These are phyloP conservation scores for human DNA, from an alignment of 2,113 vertebrate genomes.

Conservation along the genomic window GRCh38 chr14:43784001-43784500, in stretches of 20 bases:
- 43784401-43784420: too few relatives aligned
- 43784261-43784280: not conserved
- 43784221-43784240: not conserved
- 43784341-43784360: not conserved
- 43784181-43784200: not conserved
- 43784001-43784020: not conserved
- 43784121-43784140: fast-evolving
- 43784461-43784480: too few relatives aligned
- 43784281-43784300: not conserved
- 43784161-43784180: fast-evolving
- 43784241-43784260: not conserved
- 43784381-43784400: not conserved
- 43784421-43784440: too few relatives aligned
- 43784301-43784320: not conserved
- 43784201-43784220: not conserved
- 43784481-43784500: too few relatives aligned
- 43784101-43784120: not conserved
- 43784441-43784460: too few relatives aligned
- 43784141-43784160: not conserved
- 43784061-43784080: not conserved
- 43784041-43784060: not conserved
- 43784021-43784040: not conserved
- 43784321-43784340: not conserved
- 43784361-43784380: not conserved
- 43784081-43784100: not conserved